Evolutionary conservation across 2,113 vertebrate species (phyloP).

Genomic region (Erythrocebus patas): DNA sequence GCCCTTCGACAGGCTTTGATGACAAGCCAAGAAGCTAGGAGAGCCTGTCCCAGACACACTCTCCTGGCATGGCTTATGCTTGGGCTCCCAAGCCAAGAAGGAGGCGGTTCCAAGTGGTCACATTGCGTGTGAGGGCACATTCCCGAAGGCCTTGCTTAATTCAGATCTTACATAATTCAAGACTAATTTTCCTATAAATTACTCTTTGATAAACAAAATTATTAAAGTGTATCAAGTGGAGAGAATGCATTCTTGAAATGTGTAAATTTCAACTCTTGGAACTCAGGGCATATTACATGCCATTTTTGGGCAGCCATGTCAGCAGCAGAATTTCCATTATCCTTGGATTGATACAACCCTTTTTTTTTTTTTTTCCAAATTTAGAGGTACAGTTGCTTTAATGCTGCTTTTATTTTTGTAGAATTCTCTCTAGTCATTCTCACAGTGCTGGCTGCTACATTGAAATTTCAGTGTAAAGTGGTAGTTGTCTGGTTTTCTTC

Average conservation of each 20-base stretch:
- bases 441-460: neutral
- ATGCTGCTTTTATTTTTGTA: neutral
- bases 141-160: conserved; percentile 36
- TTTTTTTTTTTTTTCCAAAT: neutral
- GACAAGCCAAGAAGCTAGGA: conserved; percentile 43
- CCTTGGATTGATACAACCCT: neutral
- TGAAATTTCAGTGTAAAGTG: too few relatives aligned
- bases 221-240: neutral
- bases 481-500: neutral
- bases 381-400: neutral
- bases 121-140: conserved; percentile 3
- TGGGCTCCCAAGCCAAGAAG: neutral
- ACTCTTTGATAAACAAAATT: conserved; percentile 51
- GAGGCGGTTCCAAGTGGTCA: neutral
- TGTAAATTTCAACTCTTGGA: conserved; percentile 14
- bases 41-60: conserved; percentile 28
- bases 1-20: conserved; percentile 57
- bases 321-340: conserved; percentile 25
- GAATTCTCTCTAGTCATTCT: neutral
- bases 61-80: neutral
- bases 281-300: neutral
- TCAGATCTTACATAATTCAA: conserved; percentile 53
- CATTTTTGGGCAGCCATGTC: neutral
- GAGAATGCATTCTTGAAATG: conserved; percentile 24
- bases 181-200: conserved; percentile 55